These are phyloP conservation scores for Papilio aristodemus DNA, from an alignment of 1,140 invertebrate genomes.

Conservation along the genomic window DNA sequence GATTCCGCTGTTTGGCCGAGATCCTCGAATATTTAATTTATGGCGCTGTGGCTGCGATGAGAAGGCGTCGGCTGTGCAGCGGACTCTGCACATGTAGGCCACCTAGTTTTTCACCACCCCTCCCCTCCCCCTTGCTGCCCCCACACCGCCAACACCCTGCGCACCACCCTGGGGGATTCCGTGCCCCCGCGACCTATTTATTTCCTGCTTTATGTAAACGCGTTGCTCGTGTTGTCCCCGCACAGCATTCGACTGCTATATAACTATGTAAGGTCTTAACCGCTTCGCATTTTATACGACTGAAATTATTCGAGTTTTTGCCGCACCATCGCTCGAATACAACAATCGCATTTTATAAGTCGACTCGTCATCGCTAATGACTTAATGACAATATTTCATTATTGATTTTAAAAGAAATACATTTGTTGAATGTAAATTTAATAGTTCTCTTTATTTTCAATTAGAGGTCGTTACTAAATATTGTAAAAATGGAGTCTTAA, in stretches of 20 bases:
- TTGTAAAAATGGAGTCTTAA: neutral
- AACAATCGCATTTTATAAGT: neutral
- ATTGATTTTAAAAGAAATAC: neutral
- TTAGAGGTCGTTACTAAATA: neutral
- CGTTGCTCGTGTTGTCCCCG: conserved; percentile 38
- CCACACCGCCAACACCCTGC: conserved; percentile 27
- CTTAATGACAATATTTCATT: neutral
- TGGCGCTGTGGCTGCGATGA: conserved; percentile 45
- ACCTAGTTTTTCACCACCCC: conserved; percentile 55
- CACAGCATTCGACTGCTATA: conserved; percentile 38
- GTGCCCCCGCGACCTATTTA: conserved; percentile 61
- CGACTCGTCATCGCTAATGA: neutral
- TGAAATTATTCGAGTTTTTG: conserved; percentile 5
- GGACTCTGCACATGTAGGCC: conserved; percentile 57
- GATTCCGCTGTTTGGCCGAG: conserved; percentile 7
- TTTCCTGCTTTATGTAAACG: conserved; percentile 57
- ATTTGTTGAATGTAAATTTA: neutral
- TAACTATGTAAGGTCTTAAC: conserved; percentile 6
- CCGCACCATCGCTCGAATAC: neutral
- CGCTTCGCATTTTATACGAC: neutral
- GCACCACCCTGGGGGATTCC: conserved; percentile 38
- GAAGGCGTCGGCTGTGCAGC: conserved; percentile 50
- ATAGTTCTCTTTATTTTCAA: neutral
- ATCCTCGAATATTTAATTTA: conserved; percentile 52
- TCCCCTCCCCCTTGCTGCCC: conserved; percentile 26